Conservation (phyloP, 2,113 vertebrate genomes). For the Polypterus senegalus region DNA sequence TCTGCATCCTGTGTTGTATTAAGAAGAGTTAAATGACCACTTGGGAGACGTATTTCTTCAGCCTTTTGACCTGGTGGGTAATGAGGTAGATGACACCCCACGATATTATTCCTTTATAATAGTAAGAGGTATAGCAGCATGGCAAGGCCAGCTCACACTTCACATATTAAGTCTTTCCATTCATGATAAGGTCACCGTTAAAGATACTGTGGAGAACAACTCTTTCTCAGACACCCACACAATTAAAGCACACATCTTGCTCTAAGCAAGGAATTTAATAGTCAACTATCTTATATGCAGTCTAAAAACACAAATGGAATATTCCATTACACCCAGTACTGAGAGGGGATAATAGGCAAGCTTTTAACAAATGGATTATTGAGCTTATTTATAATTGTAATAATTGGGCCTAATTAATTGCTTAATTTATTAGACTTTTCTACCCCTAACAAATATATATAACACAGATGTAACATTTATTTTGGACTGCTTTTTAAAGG, state of each 20-base stretch:
- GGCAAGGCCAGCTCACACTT: constrained; percentile 20
- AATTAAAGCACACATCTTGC: constrained; percentile 33
- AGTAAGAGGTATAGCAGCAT: constrained; percentile 41
- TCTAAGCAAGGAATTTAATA: constrained; percentile 21
- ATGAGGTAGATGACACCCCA: constrained; percentile 50
- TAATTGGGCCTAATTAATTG: too few species aligned
- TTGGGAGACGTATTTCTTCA: constrained; percentile 37
- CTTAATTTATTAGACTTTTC: too few species aligned
- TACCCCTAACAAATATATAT: too few species aligned
- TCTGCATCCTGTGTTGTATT: constrained; percentile 51
- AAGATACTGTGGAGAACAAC: constrained; percentile 7
- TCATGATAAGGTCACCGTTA: constrained; percentile 14
- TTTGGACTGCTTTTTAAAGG: too few species aligned
- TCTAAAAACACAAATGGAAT: too few species aligned
- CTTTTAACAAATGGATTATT: too few species aligned
- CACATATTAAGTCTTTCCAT: constrained; percentile 11
- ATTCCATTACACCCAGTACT: too few species aligned
- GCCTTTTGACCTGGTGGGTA: constrained; percentile 44
- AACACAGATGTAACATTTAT: too few species aligned
- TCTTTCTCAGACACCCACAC: constrained; percentile 28
- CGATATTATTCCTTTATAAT: constrained; percentile 37
- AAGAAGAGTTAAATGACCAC: constrained; percentile 57
- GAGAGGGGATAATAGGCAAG: too few species aligned
- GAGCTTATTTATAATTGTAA: too few species aligned
- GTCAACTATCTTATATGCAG: constrained; percentile 17